A percentile compares a stretch with the other conserved stretches of the same genome.
Evolutionary conservation across 2,888 invertebrate genomes (phyloP).

Genomic region (Eupeodes luniger): DNA sequence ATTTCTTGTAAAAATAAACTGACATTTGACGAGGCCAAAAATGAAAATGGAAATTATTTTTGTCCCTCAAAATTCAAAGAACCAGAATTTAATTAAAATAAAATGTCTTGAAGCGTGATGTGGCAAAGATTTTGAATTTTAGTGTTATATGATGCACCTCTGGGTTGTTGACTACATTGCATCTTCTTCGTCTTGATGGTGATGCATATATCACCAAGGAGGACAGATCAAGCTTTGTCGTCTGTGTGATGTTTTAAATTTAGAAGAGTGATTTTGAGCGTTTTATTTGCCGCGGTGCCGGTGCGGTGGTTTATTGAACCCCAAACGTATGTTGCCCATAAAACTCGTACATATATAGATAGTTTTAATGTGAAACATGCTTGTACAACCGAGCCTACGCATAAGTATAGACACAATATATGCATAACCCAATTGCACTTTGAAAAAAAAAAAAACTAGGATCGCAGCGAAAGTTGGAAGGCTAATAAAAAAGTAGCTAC

Average conservation of each 20-base stretch:
- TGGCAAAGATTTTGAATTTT: slow-evolving; percentile 36
- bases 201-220: slow-evolving; percentile 17
- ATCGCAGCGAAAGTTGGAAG: slow-evolving; percentile 13
- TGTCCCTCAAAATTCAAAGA: slow-evolving; percentile 28
- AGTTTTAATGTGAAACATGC: slow-evolving; percentile 18
- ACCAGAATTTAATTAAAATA: slow-evolving; percentile 45
- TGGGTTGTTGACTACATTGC: background rate
- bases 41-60: slow-evolving; percentile 23
- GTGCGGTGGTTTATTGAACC: slow-evolving; percentile 67
- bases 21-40: slow-evolving; percentile 24
- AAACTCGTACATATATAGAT: background rate
- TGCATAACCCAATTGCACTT: background rate
- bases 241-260: slow-evolving; percentile 52
- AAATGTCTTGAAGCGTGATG: slow-evolving; percentile 17
- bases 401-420: background rate
- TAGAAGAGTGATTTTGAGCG: slow-evolving; percentile 36
- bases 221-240: slow-evolving; percentile 22
- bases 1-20: slow-evolving; percentile 1
- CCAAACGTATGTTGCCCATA: slow-evolving; percentile 23
- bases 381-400: background rate
- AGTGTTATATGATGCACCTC: slow-evolving; percentile 1
- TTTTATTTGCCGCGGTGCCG: slow-evolving; percentile 37
- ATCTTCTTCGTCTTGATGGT: background rate
- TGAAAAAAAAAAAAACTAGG: background rate
- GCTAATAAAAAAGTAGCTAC: background rate